These are phyloP conservation scores for Biston betularia DNA, from an alignment of 2,888 invertebrate genomes.

Conservation along the genomic window DNA sequence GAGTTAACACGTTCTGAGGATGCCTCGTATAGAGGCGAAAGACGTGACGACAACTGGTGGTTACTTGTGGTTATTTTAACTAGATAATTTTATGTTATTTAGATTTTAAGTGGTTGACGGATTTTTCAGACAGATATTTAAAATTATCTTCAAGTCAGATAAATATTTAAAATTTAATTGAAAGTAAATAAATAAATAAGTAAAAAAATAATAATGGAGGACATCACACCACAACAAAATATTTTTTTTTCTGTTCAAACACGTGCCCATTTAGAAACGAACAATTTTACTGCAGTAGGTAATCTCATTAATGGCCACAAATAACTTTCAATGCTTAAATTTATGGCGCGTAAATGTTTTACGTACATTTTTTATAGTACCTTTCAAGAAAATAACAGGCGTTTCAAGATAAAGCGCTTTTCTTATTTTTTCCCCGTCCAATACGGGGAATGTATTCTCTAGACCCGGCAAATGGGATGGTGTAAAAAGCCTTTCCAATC, in stretches of 20 bases:
- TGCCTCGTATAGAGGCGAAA: too few relatives aligned
- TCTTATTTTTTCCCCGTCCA: constrained; percentile 64
- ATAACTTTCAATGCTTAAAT: constrained; percentile 73
- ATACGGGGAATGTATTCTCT: constrained; percentile 72
- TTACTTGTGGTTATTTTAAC: too few relatives aligned
- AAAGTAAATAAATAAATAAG: too few relatives aligned
- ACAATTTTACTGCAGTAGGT: constrained; percentile 55
- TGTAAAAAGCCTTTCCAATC: constrained; percentile 83
- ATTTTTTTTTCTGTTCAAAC: constrained; percentile 14
- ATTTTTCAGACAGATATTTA: too few relatives aligned
- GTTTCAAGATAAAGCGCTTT: constrained; percentile 75
- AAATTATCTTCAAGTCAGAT: too few relatives aligned
- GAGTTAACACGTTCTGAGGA: too few relatives aligned
- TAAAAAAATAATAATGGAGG: too few relatives aligned
- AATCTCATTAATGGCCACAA: constrained; percentile 74
- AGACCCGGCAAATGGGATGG: constrained; percentile 72
- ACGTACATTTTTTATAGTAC: constrained; percentile 76
- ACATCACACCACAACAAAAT: not conserved
- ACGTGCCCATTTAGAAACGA: constrained; percentile 27
- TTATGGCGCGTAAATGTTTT: constrained; percentile 76
- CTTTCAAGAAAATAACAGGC: constrained; percentile 80
- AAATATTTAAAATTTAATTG: too few relatives aligned
- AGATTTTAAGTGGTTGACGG: too few relatives aligned
- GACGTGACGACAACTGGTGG: too few relatives aligned
- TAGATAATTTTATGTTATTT: too few relatives aligned